These are phyloP conservation scores for Goniozus legneri DNA, from an alignment of 1,140 invertebrate species.

Conservation along the genomic window DNA sequence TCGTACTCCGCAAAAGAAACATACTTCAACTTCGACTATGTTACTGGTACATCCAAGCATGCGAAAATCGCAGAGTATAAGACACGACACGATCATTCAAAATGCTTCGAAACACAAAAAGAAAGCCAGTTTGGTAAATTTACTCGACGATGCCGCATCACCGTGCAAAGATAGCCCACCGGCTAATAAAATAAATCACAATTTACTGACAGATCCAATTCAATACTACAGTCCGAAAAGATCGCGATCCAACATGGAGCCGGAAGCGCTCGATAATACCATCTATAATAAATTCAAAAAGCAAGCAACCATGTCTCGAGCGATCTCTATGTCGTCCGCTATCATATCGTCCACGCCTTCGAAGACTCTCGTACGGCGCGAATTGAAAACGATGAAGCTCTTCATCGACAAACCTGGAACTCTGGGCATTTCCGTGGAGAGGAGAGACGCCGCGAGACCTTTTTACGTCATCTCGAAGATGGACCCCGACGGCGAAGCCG, in stretches of 20 bases:
- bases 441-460: conserved; percentile 36
- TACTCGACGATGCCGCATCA: conserved; percentile 42
- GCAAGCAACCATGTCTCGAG: not conserved
- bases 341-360: no score
- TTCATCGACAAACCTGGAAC: conserved; percentile 21
- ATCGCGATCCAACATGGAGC: conserved; percentile 30
- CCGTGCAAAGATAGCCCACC: conserved; percentile 49
- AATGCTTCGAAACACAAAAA: not conserved
- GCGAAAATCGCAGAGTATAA: not conserved
- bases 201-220: not conserved
- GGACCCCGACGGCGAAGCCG: conserved; percentile 36
- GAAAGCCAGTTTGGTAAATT: conserved; percentile 16
- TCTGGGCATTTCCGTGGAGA: conserved; percentile 38
- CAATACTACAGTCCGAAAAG: conserved; percentile 40
- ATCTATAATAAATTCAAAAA: not conserved
- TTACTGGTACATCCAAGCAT: not conserved
- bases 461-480: conserved; percentile 43
- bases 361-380: conserved; percentile 27
- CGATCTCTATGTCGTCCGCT: not conserved
- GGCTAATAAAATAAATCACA: conserved; percentile 18
- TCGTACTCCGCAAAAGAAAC: conserved; percentile 1
- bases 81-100: not conserved
- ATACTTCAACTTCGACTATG: not conserved
- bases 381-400: conserved; percentile 41
- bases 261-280: not conserved